phyloP scores from a whole-genome alignment of 2,113 vertebrate species.

The Upupa epops region DNA sequence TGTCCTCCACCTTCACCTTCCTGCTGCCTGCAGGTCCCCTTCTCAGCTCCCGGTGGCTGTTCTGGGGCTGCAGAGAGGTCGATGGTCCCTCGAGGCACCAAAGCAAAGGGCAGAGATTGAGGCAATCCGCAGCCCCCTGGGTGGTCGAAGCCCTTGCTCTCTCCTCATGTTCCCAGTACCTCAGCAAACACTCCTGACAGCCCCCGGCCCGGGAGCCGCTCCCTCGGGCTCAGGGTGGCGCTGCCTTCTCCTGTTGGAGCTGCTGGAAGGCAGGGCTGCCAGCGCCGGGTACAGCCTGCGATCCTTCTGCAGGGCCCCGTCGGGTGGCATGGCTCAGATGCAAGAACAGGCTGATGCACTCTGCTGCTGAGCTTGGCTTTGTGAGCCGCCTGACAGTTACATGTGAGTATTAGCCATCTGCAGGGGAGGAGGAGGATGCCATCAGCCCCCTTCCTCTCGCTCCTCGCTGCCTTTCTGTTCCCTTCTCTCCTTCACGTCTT shows the following conservation, averaged over 20 bases:
- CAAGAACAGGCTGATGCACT: conserved; percentile 10
- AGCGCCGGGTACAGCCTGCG: conserved; percentile 13
- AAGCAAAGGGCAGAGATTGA: too few species aligned
- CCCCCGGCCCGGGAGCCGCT: neutral
- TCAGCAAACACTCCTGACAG: neutral
- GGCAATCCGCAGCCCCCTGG: fast-evolving
- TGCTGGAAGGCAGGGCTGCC: neutral
- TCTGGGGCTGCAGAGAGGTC: too few species aligned
- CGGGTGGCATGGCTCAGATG: conserved; percentile 22
- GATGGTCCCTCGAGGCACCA: too few species aligned
- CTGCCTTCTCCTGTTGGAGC: neutral
- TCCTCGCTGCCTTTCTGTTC: neutral
- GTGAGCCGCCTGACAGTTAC: neutral
- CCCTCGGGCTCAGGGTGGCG: neutral
- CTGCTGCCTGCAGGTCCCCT: too few species aligned
- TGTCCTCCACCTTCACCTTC: too few species aligned
- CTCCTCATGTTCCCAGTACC: neutral
- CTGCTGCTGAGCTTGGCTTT: conserved; percentile 26
- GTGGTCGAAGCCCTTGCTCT: neutral
- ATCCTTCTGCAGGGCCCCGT: neutral
- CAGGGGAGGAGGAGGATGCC: neutral
- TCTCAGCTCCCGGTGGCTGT: too few species aligned
- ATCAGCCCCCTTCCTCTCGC: neutral
- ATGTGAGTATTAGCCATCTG: conserved; percentile 51
- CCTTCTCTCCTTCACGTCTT: neutral